A percentile compares a stretch with the other conserved stretches of the same genome.
These are phyloP conservation scores for Cephalopterus ornatus DNA, from an alignment of 2,113 vertebrate genomes.

Conservation along the genomic window DNA sequence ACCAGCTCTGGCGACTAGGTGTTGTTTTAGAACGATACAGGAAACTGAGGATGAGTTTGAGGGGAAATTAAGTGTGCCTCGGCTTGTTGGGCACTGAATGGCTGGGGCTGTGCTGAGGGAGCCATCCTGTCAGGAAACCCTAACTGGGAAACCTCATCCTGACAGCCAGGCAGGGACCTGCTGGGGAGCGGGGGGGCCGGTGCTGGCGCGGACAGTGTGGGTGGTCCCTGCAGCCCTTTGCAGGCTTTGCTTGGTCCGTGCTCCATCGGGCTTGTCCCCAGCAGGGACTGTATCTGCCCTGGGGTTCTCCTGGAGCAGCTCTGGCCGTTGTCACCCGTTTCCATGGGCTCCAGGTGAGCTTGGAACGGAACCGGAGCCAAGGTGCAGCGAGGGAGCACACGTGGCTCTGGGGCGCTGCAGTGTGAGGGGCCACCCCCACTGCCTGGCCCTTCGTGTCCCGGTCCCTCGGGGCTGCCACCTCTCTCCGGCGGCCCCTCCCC, in stretches of 20 bases:
- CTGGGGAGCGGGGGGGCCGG: too few species aligned
- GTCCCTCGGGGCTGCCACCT: neutral
- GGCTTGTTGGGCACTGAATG: rapidly evolving
- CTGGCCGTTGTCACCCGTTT: neutral
- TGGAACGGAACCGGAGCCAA: rapidly evolving
- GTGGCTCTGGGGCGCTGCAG: neutral
- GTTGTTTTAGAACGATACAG: neutral
- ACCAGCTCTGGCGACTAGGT: neutral
- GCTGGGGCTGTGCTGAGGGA: neutral
- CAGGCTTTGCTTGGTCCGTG: rapidly evolving
- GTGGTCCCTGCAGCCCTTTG: neutral
- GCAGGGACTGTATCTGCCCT: neutral
- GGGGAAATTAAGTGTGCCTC: neutral
- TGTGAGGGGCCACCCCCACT: neutral
- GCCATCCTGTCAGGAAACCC: rapidly evolving
- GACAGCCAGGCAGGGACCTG: neutral
- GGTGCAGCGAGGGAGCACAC: rapidly evolving
- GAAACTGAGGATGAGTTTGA: neutral
- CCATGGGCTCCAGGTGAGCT: neutral
- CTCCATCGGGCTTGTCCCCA: neutral
- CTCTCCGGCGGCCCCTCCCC: neutral
- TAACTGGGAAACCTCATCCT: neutral
- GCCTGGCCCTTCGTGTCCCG: neutral
- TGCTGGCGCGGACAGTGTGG: neutral
- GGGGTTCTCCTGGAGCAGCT: neutral